A percentile compares a stretch with the other conserved stretches of the same genome.
These are phyloP conservation scores for Boulengeromyrus knoepffleri DNA, from an alignment of 2,113 vertebrate species.

Conservation along the genomic window DNA sequence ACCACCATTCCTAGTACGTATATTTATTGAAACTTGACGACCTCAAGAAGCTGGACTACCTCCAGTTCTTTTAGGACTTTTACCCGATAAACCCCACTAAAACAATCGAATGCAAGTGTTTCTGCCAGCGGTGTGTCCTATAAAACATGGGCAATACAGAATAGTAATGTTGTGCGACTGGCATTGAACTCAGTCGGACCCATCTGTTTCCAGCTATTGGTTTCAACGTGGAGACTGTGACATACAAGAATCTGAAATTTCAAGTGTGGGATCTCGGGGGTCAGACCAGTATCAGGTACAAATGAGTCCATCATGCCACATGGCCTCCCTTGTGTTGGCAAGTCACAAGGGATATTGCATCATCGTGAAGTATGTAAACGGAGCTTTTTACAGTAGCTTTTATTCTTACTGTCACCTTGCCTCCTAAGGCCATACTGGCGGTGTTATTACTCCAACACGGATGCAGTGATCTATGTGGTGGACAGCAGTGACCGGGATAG, in stretches of 20 bases:
- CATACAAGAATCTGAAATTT: constrained; percentile 95
- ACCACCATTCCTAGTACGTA: constrained; percentile 95
- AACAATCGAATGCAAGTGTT: background rate
- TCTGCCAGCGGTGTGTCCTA: background rate
- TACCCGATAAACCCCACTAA: background rate
- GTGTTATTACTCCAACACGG: constrained; percentile 97
- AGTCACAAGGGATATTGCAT: background rate
- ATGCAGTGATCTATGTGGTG: constrained; percentile 95
- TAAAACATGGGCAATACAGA: background rate
- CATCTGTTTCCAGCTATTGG: constrained; percentile 77
- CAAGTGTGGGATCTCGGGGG: constrained; percentile 98
- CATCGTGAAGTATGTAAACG: background rate
- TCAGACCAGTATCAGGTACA: constrained; percentile 95
- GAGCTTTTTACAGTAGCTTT: background rate
- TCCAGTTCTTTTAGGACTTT: background rate
- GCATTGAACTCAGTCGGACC: background rate
- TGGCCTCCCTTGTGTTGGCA: background rate
- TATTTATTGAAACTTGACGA: background rate
- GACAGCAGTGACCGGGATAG: constrained; percentile 96
- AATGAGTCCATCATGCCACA: background rate
- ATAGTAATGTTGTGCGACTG: background rate
- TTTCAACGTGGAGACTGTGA: constrained; percentile 96
- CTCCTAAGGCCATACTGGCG: constrained; percentile 86
- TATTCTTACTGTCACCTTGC: background rate
- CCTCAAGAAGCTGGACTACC: background rate